Conservation (phyloP, 1,140 invertebrate genomes). For the Whitmania pigra region DNA sequence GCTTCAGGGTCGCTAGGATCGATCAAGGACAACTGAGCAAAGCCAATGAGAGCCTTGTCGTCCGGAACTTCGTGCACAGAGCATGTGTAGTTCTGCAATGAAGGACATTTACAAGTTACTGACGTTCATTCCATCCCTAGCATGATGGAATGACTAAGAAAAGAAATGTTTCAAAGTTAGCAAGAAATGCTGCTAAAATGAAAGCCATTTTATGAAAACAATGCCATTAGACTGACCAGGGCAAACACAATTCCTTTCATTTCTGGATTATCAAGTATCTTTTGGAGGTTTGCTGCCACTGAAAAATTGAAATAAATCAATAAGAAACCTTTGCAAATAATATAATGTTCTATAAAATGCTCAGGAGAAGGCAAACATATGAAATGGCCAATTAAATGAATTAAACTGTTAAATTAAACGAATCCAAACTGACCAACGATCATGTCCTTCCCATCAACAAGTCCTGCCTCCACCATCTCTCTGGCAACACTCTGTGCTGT, state of each 20-base stretch:
- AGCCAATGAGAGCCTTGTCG: slow-evolving; percentile 84
- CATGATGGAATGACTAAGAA: too few species aligned
- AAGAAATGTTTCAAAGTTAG: too few species aligned
- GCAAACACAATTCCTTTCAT: slow-evolving; percentile 72
- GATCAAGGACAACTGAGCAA: slow-evolving; percentile 79
- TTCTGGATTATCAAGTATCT: slow-evolving; percentile 60
- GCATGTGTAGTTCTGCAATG: slow-evolving; percentile 64
- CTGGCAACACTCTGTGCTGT: slow-evolving; percentile 82
- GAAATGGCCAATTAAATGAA: background rate
- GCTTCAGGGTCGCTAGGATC: slow-evolving; percentile 24
- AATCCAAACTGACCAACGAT: slow-evolving; percentile 48
- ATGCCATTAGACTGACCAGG: slow-evolving; percentile 53
- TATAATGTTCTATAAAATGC: too few species aligned
- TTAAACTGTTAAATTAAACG: background rate
- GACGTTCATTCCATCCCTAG: background rate
- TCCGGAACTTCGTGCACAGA: slow-evolving; percentile 71
- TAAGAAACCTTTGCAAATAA: too few species aligned
- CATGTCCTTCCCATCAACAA: slow-evolving; percentile 81
- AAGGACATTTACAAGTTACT: slow-evolving; percentile 26
- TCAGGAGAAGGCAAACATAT: background rate
- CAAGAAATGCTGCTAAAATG: too few species aligned
- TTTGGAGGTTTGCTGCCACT: slow-evolving; percentile 81
- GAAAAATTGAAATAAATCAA: slow-evolving; percentile 21
- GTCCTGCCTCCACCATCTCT: slow-evolving; percentile 81
- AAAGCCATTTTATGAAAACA: slow-evolving; percentile 16